Evolutionary conservation across 2,888 invertebrate species (phyloP), one percentile per base, ranked within the genome.

Genomic region (Rhamphomyia laevipes): DNA sequence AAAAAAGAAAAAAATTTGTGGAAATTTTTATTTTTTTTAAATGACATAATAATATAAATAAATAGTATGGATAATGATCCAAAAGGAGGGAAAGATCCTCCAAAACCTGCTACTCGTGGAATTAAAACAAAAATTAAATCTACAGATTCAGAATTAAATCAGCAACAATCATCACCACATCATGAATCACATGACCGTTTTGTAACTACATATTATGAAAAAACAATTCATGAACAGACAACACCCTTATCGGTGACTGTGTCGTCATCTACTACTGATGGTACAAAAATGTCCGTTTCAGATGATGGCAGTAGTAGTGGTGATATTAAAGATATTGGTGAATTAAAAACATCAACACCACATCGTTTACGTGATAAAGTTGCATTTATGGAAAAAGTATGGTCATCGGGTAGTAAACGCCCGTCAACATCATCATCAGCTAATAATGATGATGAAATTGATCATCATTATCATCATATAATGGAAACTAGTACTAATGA

Each of bases 341-440:
- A 44, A 16, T 55, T 56, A 13, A 51, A 47, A 4, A 53, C 59
- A 18, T 57, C 58, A 1, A 53, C 43, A 13, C 54, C 59, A 63
- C 69, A 71, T 51, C 72, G 81, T 58, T 76, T 87, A 53, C 77
- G 79, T 55, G 82, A 86, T 62, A 80, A 84, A 59, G 86, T 88
- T 58, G 80, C 77, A 58, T 85, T 86, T 66, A 88, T 85, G 70
- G 88, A 88, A 68, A 82, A 82, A 72, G 78, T 86, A 56, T 86
- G 84, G 83, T 75, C 78, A 53, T 79, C 81, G 21, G 56, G 63
- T 41, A 40, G 59, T 48, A 64, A 62, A 50, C 58, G 61, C 33
- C 51, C 63, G 21, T 64, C 73, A 54, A 65, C 65, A 2, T 57
- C 59, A 37, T 57, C 56, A 11, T 57, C 61, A 10, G 13, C 7